These are phyloP conservation scores for Saxidomus purpurata DNA, from an alignment of 1,140 invertebrate species.

Conservation along the genomic window DNA sequence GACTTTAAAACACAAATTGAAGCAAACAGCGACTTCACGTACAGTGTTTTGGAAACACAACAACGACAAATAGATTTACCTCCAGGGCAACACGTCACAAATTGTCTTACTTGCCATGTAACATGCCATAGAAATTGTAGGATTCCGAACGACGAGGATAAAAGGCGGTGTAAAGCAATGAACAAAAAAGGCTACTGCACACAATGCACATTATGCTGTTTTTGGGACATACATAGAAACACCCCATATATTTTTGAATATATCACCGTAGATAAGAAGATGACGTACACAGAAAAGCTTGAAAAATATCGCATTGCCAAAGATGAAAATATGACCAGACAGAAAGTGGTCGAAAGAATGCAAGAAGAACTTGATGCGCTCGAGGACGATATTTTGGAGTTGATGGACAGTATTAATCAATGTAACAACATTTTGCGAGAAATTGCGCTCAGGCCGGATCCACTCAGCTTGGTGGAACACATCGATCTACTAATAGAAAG, in stretches of 20 bases:
- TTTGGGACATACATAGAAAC: slow-evolving; percentile 49
- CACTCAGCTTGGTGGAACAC: neutral
- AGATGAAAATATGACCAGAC: neutral
- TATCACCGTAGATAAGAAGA: neutral
- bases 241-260: slow-evolving; percentile 35
- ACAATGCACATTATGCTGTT: slow-evolving; percentile 7
- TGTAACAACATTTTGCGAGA: slow-evolving; percentile 6
- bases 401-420: neutral
- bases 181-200: slow-evolving; percentile 10
- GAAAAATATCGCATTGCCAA: slow-evolving; percentile 18
- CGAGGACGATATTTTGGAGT: neutral
- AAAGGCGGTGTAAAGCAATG: slow-evolving; percentile 9
- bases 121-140: slow-evolving; percentile 65
- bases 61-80: slow-evolving; percentile 35
- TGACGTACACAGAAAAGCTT: slow-evolving; percentile 20
- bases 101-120: slow-evolving; percentile 58
- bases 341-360: slow-evolving; percentile 35
- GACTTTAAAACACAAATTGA: slow-evolving; percentile 56
- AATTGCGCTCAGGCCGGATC: slow-evolving; percentile 31
- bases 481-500: slow-evolving; percentile 37
- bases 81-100: slow-evolving; percentile 60
- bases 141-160: slow-evolving; percentile 38
- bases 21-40: slow-evolving; percentile 63
- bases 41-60: slow-evolving; percentile 28
- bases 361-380: neutral